These are phyloP conservation scores for Orchesella flavescens DNA, from an alignment of 2,888 invertebrate genomes.

Conservation along the genomic window DNA sequence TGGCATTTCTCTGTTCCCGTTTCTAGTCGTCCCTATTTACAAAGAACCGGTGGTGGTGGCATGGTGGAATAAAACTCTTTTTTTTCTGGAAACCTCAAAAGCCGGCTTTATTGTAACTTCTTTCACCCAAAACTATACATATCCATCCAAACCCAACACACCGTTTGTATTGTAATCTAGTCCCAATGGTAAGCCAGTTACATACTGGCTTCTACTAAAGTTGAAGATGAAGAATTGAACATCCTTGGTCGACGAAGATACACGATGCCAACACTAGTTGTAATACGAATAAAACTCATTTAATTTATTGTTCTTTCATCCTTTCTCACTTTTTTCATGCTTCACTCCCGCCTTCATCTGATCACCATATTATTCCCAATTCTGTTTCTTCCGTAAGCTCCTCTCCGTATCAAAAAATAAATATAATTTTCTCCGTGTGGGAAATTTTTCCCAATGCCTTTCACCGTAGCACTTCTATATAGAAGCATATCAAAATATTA, in stretches of 20 bases:
- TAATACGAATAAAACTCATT: conserved; percentile 51
- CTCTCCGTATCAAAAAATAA: too few species aligned
- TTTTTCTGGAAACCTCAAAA: conserved; percentile 15
- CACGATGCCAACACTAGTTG: not conserved
- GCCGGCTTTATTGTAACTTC: conserved; percentile 3
- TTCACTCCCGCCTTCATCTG: not conserved
- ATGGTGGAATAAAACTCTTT: not conserved
- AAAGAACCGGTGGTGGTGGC: not conserved
- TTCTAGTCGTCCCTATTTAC: not conserved
- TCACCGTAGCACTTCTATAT: too few species aligned
- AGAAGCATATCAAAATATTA: too few species aligned
- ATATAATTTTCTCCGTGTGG: too few species aligned
- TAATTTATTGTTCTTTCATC: conserved; percentile 67
- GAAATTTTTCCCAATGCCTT: too few species aligned
- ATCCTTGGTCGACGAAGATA: not conserved
- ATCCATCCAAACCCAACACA: not conserved
- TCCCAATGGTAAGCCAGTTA: conserved; percentile 20
- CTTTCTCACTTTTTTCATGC: conserved; percentile 12
- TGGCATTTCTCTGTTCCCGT: conserved; percentile 18
- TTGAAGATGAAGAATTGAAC: not conserved
- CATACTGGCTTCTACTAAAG: not conserved
- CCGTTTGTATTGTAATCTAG: not conserved
- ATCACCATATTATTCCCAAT: too few species aligned
- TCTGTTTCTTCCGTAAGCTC: too few species aligned
- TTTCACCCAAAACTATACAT: conserved; percentile 1